A percentile compares a stretch with the other conserved stretches of the same genome.
phyloP scores from a whole-genome alignment of 2,888 invertebrate genomes.

The Tiphia femorata region DNA sequence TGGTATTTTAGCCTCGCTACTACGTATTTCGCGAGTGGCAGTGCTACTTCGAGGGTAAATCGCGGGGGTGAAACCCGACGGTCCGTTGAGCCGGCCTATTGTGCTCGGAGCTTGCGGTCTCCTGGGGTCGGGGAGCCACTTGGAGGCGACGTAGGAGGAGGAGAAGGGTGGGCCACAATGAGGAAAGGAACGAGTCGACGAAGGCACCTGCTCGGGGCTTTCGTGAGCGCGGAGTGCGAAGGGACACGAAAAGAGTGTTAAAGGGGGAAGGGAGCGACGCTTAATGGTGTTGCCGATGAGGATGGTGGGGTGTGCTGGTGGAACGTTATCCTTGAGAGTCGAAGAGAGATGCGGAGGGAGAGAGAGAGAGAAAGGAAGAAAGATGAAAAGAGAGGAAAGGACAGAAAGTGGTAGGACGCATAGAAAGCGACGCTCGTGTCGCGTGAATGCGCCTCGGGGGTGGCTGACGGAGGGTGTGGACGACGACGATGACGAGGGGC shows the following conservation, averaged over 20 bases:
- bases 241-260: constrained; percentile 28
- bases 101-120: constrained; percentile 29
- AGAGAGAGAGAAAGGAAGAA: no score
- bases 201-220: no score
- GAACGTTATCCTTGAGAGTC: no score
- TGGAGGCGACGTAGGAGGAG: no score
- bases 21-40: not conserved
- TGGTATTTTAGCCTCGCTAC: not conserved
- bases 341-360: no score
- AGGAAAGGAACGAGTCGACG: constrained; percentile 27
- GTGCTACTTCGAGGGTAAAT: not conserved
- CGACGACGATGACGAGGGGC: not conserved
- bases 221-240: no score
- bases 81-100: constrained; percentile 28
- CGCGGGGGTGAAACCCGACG: constrained; percentile 9
- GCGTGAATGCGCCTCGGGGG: constrained; percentile 15
- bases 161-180: constrained; percentile 27
- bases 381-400: no score
- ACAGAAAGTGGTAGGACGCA: not conserved
- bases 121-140: constrained; percentile 25
- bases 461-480: no score
- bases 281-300: no score
- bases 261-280: constrained; percentile 12
- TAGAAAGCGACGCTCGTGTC: constrained; percentile 24
- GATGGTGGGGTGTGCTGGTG: no score